phyloP scores from a whole-genome alignment of 30 jellyfish, hydroid and myxozoan genomes.

The Aurelia coerulea region DNA sequence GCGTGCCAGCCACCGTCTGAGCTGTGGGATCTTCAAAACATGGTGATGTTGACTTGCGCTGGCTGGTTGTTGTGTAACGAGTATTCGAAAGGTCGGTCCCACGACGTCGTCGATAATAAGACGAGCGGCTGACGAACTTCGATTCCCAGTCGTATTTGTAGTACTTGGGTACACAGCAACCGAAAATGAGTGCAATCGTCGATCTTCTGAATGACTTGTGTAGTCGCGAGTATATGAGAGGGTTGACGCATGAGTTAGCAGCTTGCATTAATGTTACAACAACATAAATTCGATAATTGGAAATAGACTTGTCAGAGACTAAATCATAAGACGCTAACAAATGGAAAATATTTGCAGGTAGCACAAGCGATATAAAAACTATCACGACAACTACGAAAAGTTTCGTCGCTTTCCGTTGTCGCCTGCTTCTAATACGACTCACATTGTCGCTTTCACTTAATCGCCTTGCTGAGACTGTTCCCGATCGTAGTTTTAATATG shows the following conservation, averaged over 20 bases:
- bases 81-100: conserved; percentile 43
- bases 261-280: conserved; percentile 60
- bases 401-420: conserved; percentile 81
- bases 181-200: conserved; percentile 60
- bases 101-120: conserved; percentile 49
- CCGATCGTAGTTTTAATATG: conserved; percentile 59
- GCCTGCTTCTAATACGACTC: conserved; percentile 53
- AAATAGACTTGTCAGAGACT: neutral
- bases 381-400: conserved; percentile 71
- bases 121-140: conserved; percentile 67
- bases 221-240: conserved; percentile 87
- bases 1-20: conserved; percentile 33
- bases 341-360: conserved; percentile 76
- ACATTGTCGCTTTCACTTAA: conserved; percentile 75
- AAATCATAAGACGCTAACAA: conserved; percentile 17
- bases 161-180: conserved; percentile 74
- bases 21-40: neutral
- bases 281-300: conserved; percentile 11
- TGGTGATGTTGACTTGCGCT: conserved; percentile 51
- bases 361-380: conserved; percentile 72
- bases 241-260: conserved; percentile 89
- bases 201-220: conserved; percentile 84
- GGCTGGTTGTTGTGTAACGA: conserved; percentile 32
- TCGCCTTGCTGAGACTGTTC: conserved; percentile 57
- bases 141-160: conserved; percentile 70